Evolutionary conservation across 2,113 vertebrate species (phyloP), one percentile per base, ranked within the genome.

Genomic region (Phaetusa simplex): DNA sequence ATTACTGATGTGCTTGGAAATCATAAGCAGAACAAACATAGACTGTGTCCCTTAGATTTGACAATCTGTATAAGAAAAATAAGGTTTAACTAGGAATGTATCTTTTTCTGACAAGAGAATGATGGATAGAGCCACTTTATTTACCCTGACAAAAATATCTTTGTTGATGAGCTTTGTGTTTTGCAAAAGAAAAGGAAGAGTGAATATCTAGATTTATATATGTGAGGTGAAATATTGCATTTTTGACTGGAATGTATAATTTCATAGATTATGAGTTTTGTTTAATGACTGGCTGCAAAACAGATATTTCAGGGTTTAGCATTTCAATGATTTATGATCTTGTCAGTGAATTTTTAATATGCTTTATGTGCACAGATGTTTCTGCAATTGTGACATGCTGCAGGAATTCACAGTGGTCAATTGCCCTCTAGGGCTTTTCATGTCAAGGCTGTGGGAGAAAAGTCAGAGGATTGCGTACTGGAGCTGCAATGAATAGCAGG

Each of bases 191-290:
- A 95, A 88, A 90, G 49, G 79, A 96, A 94, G 36, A 66, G 69
- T 45, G 71, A 93, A 56, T 62, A 53, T 82, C 90, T 78, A 67
- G 56, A 73, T 89, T 97, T 94, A 65, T 67, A n/a, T 45, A 78
- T 36, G 74, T 3, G 86, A 73, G 56, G 58, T 91, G 56, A 96
- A 96, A 96, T 95, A 96, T 80, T 95, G 47, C 61, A 91, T 93
- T 98, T 86, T 87, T 22, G 61, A 73, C 45, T 88, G n/a, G 93
- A 95, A 95, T 94, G 10, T 86, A 86, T 94, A 91, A 97, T 95
- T 94, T 96, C 77, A 88, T 76, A 96, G 55, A 89, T 97, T 96
- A 95, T 93, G 50, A 95, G 36, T 96, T 97, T 96, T 88, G 50
- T 88, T 86, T 97, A 96, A 97, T 95, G 85, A 97, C 78, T 94